Evolutionary conservation across 2,888 invertebrate genomes (phyloP), one percentile per base, ranked within the genome.

Genomic region (Nudaria mundana): DNA sequence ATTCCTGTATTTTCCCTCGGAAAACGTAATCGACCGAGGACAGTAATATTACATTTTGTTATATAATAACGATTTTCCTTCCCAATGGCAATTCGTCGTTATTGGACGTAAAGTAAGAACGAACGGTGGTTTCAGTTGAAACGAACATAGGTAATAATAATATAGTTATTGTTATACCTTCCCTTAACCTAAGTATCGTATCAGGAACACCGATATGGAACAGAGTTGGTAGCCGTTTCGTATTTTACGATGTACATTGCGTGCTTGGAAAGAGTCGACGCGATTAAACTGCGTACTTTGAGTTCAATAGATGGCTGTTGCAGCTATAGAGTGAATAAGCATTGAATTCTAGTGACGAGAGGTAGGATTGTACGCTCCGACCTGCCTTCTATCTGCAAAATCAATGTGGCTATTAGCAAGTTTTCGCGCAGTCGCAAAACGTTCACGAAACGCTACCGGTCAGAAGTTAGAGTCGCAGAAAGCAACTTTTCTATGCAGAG

Each of bases 311-410:
- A 64, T 58, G 43, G 12, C 43, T 37, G 46, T 61, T 52, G 55
- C 38, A 55, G 55, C 49, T 61, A 58, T 65, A 50, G 49, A 43
- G 56, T 56, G 52, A 58, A 61, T 54, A 59, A 56, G 51, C 56
- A 52, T 52, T 55, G 46, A 61, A 59, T 59, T 69, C 58, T 58
- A 55, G 63, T 66, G 67, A 66, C 60, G 57, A 65, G 74, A 75
- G 81, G 83, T 81, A 77, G 79, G 77, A 81, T 81, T 75, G 81
- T 76, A 72, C 75, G 75, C 76, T 76, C 80, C 82, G 81, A 86
- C 86, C 85, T 85, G 85, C 79, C 82, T 83, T 81, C 85, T 86
- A 88, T 88, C 87, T 87, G 87, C 88, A 88, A 88, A 88, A 88
- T 88, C 88, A 88, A 88, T 88, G 88, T 86, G 86, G 64, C 85